Conservation (phyloP, 2,888 invertebrate species). For the Glyphotaelius pellucidus region DNA sequence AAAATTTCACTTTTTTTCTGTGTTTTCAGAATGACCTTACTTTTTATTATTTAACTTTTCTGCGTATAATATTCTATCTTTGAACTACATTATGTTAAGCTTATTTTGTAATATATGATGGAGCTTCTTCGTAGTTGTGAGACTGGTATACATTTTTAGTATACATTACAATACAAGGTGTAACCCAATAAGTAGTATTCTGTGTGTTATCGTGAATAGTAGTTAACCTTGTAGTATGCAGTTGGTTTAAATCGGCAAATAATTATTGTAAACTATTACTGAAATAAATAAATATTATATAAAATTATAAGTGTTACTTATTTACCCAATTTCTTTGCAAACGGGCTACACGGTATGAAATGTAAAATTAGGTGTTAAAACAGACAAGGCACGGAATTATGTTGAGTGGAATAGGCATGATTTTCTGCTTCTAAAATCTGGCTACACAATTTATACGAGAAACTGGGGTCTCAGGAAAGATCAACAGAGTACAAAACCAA, state of each 20-base stretch:
- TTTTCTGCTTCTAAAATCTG: background rate
- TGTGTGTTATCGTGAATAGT: conserved; percentile 7
- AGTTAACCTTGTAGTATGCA: background rate
- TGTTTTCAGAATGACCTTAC: no score
- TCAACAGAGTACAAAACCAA: background rate
- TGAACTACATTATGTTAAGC: background rate
- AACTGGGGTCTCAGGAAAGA: background rate
- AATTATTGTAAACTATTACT: background rate
- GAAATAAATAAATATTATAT: background rate
- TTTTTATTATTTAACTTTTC: background rate
- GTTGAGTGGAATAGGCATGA: background rate
- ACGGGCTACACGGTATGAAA: background rate
- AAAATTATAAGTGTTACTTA: background rate
- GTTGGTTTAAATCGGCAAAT: background rate
- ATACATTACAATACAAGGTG: background rate
- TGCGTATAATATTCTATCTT: background rate
- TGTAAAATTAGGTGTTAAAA: background rate
- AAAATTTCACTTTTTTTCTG: no score
- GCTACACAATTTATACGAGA: background rate
- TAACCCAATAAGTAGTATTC: background rate
- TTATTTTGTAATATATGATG: background rate
- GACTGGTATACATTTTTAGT: background rate
- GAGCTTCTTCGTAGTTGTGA: background rate
- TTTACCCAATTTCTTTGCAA: background rate
- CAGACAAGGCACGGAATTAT: background rate